phyloP scores from a whole-genome alignment of 2,888 invertebrate genomes.

The Standfussiana lucernea region DNA sequence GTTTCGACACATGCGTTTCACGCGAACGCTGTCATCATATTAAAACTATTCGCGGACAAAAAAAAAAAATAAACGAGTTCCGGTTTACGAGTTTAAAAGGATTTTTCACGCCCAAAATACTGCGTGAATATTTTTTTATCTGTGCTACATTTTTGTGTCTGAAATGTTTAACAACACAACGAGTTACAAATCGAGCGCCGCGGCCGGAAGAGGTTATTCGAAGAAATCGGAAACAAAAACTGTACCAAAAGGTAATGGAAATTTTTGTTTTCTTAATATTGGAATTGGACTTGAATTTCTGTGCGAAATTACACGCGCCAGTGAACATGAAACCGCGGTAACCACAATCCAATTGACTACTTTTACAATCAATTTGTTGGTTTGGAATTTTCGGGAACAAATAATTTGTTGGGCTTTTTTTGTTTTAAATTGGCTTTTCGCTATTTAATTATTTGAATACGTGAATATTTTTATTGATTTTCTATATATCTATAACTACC shows the following conservation, averaged over 20 bases:
- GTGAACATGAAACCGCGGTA: constrained; percentile 70
- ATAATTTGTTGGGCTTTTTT: constrained; percentile 47
- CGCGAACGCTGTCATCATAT: constrained; percentile 77
- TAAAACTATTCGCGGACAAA: constrained; percentile 72
- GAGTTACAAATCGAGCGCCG: constrained; percentile 74
- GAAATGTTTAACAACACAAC: constrained; percentile 84
- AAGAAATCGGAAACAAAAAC: constrained; percentile 68
- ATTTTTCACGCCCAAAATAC: constrained; percentile 66
- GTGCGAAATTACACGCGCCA: constrained; percentile 72
- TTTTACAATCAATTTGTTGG: constrained; percentile 72
- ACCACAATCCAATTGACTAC: constrained; percentile 77
- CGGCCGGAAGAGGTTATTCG: constrained; percentile 71
- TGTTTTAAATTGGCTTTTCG: constrained; percentile 13
- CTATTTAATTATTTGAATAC: constrained; percentile 11
- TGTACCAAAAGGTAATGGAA: constrained; percentile 75
- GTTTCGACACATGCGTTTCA: constrained; percentile 80
- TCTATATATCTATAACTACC: neutral
- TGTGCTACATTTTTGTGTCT: constrained; percentile 40
- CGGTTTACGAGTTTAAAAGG: constrained; percentile 56
- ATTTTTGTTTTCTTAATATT: constrained; percentile 63
- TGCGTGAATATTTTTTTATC: constrained; percentile 55
- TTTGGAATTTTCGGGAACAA: constrained; percentile 65
- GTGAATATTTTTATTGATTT: neutral
- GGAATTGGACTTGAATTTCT: constrained; percentile 59
- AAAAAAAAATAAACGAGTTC: constrained; percentile 63